Percentiles rank a stretch among this genome's conserved stretches.
Evolutionary conservation across 2,113 vertebrate genomes (phyloP).

Genomic region (Coracopsis vasa): DNA sequence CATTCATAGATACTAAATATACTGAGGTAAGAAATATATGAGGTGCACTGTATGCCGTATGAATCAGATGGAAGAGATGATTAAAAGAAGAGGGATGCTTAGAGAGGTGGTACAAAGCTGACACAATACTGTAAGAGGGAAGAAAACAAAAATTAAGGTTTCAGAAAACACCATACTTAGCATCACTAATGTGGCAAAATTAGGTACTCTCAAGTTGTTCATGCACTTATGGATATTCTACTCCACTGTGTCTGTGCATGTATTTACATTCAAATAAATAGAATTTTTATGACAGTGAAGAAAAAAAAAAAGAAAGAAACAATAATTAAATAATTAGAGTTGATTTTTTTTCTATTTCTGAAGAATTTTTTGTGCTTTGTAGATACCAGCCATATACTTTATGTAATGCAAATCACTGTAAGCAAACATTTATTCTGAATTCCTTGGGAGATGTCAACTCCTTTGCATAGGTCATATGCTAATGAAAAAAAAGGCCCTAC

Average conservation of each 20-base stretch:
- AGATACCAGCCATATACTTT: not conserved
- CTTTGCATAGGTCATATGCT: not conserved
- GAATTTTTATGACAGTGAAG: not conserved
- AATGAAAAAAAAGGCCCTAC: not conserved
- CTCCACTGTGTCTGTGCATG: not conserved
- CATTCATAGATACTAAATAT: conserved; percentile 24
- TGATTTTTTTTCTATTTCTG: not conserved
- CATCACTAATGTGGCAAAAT: not conserved
- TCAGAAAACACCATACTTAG: not conserved
- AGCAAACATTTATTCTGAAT: not conserved
- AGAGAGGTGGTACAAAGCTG: not conserved
- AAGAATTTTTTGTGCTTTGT: not conserved
- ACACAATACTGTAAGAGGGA: not conserved
- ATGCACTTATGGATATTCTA: not conserved
- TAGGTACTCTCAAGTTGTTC: not conserved
- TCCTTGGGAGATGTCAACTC: not conserved
- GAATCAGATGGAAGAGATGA: not conserved
- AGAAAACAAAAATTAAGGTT: not conserved
- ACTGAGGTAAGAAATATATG: not conserved
- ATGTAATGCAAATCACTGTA: not conserved
- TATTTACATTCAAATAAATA: not conserved
- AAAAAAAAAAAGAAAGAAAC: not conserved
- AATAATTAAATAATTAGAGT: not conserved
- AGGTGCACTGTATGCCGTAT: not conserved
- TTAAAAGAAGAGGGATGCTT: not conserved